Percentiles rank a stretch among this genome's conserved stretches.
Conservation (phyloP, 1,140 invertebrate genomes). For the Zaprionus gabonicus region DNA sequence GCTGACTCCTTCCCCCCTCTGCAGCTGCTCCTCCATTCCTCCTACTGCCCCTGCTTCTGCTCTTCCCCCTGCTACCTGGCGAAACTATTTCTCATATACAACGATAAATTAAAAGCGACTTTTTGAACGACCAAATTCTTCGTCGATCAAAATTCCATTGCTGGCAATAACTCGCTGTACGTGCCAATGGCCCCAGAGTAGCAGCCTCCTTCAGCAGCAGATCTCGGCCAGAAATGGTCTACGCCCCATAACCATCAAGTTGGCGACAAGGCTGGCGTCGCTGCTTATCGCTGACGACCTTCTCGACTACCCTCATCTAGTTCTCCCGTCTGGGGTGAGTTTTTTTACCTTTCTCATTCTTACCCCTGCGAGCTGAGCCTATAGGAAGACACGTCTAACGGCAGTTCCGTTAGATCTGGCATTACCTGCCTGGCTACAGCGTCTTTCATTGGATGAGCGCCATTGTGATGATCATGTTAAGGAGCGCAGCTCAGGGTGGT, state of each 20-base stretch:
- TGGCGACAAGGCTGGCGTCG: slow-evolving; percentile 6
- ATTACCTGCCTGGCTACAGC: slow-evolving; percentile 50
- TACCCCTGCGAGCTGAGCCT: slow-evolving; percentile 53
- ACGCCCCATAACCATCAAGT: slow-evolving; percentile 23
- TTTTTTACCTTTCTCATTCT: slow-evolving; percentile 30
- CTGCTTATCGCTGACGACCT: too few species aligned
- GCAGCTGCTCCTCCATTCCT: slow-evolving; percentile 14
- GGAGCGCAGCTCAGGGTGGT: slow-evolving; percentile 33
- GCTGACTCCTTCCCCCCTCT: too few species aligned
- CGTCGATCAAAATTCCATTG: slow-evolving; percentile 84
- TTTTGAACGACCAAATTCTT: slow-evolving; percentile 84
- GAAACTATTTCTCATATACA: slow-evolving; percentile 84
- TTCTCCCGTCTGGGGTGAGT: slow-evolving; percentile 48
- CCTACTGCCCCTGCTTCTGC: not conserved
- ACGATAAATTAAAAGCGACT: slow-evolving; percentile 84
- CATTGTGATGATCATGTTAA: not conserved
- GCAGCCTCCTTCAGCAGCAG: not conserved
- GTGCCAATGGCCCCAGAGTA: slow-evolving; percentile 68
- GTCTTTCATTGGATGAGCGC: slow-evolving; percentile 59
- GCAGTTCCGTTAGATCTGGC: slow-evolving; percentile 35
- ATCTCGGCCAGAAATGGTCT: slow-evolving; percentile 10
- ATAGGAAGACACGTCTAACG: slow-evolving; percentile 59
- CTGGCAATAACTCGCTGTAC: slow-evolving; percentile 80
- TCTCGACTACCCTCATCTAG: slow-evolving; percentile 43
- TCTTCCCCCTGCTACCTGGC: slow-evolving; percentile 27